Evolutionary conservation across 2,888 invertebrate genomes (phyloP).

Genomic region (Theodoxus fluviatilis): DNA sequence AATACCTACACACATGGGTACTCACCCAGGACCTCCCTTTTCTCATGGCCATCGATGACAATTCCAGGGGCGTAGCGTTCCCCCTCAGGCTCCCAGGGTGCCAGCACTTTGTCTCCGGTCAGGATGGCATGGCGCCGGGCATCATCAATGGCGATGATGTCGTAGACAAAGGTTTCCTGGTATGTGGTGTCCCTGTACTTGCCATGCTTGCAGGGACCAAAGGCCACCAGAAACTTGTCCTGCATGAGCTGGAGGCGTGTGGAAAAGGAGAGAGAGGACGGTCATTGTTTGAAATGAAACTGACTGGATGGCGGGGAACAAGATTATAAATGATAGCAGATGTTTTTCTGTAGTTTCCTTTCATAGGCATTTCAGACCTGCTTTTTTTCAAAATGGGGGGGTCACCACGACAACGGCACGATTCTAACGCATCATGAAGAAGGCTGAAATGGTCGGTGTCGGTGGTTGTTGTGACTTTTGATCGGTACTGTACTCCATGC

Average conservation of each 20-base stretch:
- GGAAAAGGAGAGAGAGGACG: no score
- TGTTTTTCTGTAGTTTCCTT: neutral
- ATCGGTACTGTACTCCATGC: no score
- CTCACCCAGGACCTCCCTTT: constrained; percentile 48
- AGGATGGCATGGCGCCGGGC: constrained; percentile 59
- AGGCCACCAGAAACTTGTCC: constrained; percentile 61
- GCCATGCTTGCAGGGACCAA: constrained; percentile 62
- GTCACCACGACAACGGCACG: no score
- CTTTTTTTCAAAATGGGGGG: no score
- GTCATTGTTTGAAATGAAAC: no score
- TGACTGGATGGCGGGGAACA: no score
- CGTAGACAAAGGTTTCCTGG: constrained; percentile 62
- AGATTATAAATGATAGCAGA: neutral
- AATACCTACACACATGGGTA: neutral
- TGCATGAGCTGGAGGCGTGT: constrained; percentile 54
- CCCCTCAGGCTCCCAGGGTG: constrained; percentile 60
- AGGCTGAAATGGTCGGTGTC: no score
- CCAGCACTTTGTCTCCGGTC: constrained; percentile 59
- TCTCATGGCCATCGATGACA: constrained; percentile 62
- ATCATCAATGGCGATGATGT: constrained; percentile 61
- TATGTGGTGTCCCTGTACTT: constrained; percentile 59
- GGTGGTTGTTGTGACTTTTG: no score
- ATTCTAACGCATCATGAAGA: no score
- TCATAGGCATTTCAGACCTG: no score
- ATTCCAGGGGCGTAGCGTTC: constrained; percentile 60